Conservation (phyloP, 2,888 invertebrate genomes). For the Spicauda simplicius region DNA sequence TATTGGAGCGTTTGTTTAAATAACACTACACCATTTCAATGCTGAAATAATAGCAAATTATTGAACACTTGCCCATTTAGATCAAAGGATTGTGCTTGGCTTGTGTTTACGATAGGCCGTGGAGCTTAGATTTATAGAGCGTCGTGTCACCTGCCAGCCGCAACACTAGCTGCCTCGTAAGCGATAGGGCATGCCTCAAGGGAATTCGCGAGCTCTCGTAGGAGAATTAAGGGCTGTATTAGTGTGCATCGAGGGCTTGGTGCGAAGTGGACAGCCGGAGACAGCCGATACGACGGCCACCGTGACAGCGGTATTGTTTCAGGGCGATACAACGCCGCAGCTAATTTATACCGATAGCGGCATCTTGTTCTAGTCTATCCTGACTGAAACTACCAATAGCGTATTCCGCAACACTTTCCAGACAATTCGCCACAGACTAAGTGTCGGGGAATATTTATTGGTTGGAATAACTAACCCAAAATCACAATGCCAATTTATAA, state of each 20-base stretch:
- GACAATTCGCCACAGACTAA: conserved; percentile 28
- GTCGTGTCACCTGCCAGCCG: conserved; percentile 75
- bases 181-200: conserved; percentile 48
- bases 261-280: conserved; percentile 61
- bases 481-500: background rate
- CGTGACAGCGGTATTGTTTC: conserved; percentile 77
- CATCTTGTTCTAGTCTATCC: conserved; percentile 64
- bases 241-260: conserved; percentile 38
- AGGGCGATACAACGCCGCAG: conserved; percentile 64
- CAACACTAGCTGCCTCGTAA: conserved; percentile 67
- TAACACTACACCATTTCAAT: conserved; percentile 36
- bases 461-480: background rate
- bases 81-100: conserved; percentile 62
- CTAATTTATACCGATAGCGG: conserved; percentile 78
- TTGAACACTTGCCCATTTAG: conserved; percentile 61
- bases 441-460: conserved; percentile 24
- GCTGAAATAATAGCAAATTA: conserved; percentile 59
- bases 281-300: conserved; percentile 68
- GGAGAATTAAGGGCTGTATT: conserved; percentile 33
- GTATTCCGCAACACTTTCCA: conserved; percentile 31
- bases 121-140: conserved; percentile 71
- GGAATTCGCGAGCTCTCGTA: conserved; percentile 49
- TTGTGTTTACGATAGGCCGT: conserved; percentile 64
- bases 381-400: conserved; percentile 38
- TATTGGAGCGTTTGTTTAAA: conserved; percentile 31